A percentile compares a stretch with the other conserved stretches of the same genome.
phyloP scores from a whole-genome alignment of 1,140 invertebrate genomes.

The Nephila pilipes region DNA sequence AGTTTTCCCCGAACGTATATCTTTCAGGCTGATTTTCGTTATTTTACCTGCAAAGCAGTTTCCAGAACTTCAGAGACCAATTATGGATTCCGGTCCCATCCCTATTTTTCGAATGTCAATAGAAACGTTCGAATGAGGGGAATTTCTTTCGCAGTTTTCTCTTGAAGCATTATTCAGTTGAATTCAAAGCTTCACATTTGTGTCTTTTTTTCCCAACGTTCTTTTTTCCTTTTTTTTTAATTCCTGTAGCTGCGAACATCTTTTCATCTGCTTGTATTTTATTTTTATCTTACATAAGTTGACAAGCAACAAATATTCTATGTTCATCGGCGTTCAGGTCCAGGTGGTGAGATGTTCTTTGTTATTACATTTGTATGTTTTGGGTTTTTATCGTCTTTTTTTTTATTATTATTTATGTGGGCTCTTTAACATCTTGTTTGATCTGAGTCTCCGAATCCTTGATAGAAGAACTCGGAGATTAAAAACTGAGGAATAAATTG shows the following conservation, averaged over 20 bases:
- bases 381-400: too few species aligned
- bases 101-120: constrained; percentile 29
- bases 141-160: neutral
- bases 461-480: too few species aligned
- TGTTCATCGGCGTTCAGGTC: neutral
- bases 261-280: neutral
- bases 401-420: too few species aligned
- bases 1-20: neutral
- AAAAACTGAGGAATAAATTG: too few species aligned
- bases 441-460: too few species aligned
- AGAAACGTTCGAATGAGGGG: neutral
- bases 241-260: neutral
- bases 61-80: constrained; percentile 30
- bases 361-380: too few species aligned
- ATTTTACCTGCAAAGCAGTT: neutral
- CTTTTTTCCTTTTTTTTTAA: neutral
- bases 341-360: neutral
- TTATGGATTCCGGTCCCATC: constrained; percentile 35
- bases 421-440: too few species aligned
- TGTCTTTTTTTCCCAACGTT: too few species aligned
- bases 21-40: neutral
- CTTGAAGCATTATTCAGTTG: neutral
- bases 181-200: neutral
- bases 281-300: neutral
- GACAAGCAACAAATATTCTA: neutral